Evolutionary conservation across 2,113 vertebrate genomes (phyloP), one percentile per base, ranked within the genome.

Genomic region (Bufo gargarizans): DNA sequence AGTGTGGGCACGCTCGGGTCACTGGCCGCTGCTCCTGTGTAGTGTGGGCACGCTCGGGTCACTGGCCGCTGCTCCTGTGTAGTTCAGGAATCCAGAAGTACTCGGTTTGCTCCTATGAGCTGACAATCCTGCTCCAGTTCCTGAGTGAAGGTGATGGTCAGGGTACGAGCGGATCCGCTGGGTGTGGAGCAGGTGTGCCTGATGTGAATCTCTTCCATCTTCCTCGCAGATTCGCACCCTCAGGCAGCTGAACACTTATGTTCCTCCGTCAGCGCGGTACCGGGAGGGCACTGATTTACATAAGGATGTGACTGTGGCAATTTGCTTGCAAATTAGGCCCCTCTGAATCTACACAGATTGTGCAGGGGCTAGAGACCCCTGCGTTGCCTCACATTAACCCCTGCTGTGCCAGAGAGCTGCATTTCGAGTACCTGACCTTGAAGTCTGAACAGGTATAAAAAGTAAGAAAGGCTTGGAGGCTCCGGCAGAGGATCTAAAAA

Each of bases 241-340:
- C 43, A 43, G 86, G 86, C 86, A 72, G 80, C 79, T 65, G 74
- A 88, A 88, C 86, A 88, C 86, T 88, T 88, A 82, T 82, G 80
- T 56, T 88, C 58, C 72, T 49, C 72, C 72, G 74, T 87, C 53
- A 82, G 65, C 78, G 61, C 43, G 47, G 58, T 76, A 82, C 72
- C 81, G 72, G 56, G 22, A 61, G 55, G 67, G 49, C n/a, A 58
- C n/a, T 50, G 43, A 82, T 88, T 88, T 88, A 65, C 86, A 88
- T 88, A 82, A 83, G 86, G 86, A 82, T 82, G 33, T 82, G 79
- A 88, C 86, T 88, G 79, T 82, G 71, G 86, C 79, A 88, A 88
- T 88, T 88, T 88, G 79, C 33, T 82, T 88, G 86, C 86, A 88
- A 88, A 88, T 88, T 71, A 88, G 79, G 49, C 79, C 77, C n/a